These are phyloP conservation scores for Phymorhynchus buccinoides DNA, from an alignment of 1,140 invertebrate species.

Conservation along the genomic window DNA sequence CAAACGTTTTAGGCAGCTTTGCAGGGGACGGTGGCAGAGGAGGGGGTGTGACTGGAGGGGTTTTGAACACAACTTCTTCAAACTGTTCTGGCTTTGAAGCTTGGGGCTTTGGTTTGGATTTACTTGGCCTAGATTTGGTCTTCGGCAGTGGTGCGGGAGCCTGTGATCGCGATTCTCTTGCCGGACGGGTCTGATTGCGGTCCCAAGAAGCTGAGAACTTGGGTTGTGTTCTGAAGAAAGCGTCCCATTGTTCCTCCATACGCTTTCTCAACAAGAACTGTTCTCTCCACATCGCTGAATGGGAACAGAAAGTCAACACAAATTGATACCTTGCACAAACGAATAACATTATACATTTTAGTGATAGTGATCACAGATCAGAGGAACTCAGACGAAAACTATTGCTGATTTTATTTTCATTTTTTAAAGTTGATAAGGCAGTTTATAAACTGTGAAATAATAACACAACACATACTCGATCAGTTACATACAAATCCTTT, in stretches of 20 bases:
- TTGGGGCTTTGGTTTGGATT: conserved; percentile 38
- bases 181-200: conserved; percentile 38
- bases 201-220: conserved; percentile 52
- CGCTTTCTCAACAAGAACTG: conserved; percentile 48
- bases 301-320: background rate
- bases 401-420: too few relatives aligned
- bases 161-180: conserved; percentile 2
- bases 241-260: conserved; percentile 48
- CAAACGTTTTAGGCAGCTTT: conserved; percentile 26
- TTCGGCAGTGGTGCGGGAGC: conserved; percentile 40
- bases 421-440: too few relatives aligned
- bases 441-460: too few relatives aligned
- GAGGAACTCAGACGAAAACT: too few relatives aligned
- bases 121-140: conserved; percentile 39
- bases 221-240: conserved; percentile 49
- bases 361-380: too few relatives aligned
- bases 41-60: conserved; percentile 54
- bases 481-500: too few relatives aligned
- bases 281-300: conserved; percentile 55
- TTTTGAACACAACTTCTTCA: conserved; percentile 54
- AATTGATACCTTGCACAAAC: background rate
- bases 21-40: conserved; percentile 48
- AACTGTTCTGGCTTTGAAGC: conserved; percentile 42
- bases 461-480: too few relatives aligned
- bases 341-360: too few relatives aligned